Evolutionary conservation across 2,797 vertebrate species (phyloP), one percentile per base, ranked within the genome.

Genomic region (Brotula barbata): DNA sequence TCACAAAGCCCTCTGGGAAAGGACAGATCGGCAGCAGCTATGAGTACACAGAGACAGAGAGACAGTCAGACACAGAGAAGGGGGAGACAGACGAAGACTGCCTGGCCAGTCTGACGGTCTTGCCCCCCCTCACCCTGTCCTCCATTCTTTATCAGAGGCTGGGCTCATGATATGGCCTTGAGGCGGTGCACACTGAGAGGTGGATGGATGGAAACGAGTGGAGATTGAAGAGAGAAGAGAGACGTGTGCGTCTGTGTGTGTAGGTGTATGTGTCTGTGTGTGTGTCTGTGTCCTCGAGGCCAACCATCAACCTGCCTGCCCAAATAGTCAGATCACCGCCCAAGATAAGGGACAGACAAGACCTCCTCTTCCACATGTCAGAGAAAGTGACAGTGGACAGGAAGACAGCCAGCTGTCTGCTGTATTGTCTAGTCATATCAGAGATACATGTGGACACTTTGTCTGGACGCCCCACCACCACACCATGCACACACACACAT

Each of bases 311-410:
- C 56, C 61, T 45, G 81, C 64, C 71, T 58, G 78, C 80, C 73
- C 66, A 81, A 58, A 75, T 48, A 74, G 85, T 73, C 76, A 89
- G 85, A 91, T 89, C 84, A 39, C 58, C 57, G 72, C 64, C 61
- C 54, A 64, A 89, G 88, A 92, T 91, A 90, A 89, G 78, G 74
- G 59, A 81, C 73, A 77, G 60, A 76, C 54, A 43, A 77, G 51
- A 62, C 64, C 76, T 88, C 77, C 83, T 75, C 77, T 80, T 78
- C 13, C 33, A 68, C 82, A 83, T 83, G 84, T 85, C 80, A 88
- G 80, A 74, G 81, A 91, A 92, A 92, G 90, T 92, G 89, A 89
- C 85, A 89, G 83, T 71, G 73, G 73, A 84, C 40, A 57, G 63
- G 78, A 81, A 78, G 87, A 87, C 44, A 52, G 61, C 58, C 7